Conservation (phyloP, 1,140 invertebrate species). For the Eulimnadia texana region DNA sequence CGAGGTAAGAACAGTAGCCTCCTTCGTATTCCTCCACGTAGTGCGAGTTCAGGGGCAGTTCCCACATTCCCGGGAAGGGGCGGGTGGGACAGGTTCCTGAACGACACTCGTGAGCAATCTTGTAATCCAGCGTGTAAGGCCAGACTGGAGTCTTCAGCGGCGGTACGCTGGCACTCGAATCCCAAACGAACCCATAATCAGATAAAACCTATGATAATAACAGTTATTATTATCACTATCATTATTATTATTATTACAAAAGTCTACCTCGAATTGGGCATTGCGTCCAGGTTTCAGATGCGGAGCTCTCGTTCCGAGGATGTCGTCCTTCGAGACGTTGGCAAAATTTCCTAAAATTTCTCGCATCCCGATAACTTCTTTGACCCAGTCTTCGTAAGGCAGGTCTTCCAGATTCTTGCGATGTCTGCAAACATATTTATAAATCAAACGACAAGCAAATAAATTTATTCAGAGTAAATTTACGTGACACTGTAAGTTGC, state of each 20-base stretch:
- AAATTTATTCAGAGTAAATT: not conserved
- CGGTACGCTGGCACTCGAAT: constrained; percentile 74
- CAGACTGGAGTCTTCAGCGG: constrained; percentile 70
- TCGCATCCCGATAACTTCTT: constrained; percentile 86
- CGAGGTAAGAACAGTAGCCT: constrained; percentile 80
- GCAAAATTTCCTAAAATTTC: constrained; percentile 69
- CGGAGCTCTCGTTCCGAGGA: constrained; percentile 58
- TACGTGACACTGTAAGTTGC: constrained; percentile 55
- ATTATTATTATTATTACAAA: too few species aligned
- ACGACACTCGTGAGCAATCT: constrained; percentile 81
- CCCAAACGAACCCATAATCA: constrained; percentile 83
- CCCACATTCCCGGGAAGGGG: constrained; percentile 83
- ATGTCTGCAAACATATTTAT: constrained; percentile 28
- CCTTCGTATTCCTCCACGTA: constrained; percentile 77
- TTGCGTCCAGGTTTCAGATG: constrained; percentile 80
- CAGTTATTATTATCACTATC: too few species aligned
- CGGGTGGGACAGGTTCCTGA: constrained; percentile 78
- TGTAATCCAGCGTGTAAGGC: constrained; percentile 86
- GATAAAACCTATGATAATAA: constrained; percentile 68
- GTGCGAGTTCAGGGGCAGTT: constrained; percentile 83
- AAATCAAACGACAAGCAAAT: constrained; percentile 2
- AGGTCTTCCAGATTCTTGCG: constrained; percentile 72
- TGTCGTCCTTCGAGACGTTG: constrained; percentile 61
- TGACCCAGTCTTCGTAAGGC: constrained; percentile 78
- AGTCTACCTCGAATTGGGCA: constrained; percentile 80